Base-by-base conservation (phyloP, 2,888 invertebrate genomes). In the Leptinotarsa peninsularis region DNA sequence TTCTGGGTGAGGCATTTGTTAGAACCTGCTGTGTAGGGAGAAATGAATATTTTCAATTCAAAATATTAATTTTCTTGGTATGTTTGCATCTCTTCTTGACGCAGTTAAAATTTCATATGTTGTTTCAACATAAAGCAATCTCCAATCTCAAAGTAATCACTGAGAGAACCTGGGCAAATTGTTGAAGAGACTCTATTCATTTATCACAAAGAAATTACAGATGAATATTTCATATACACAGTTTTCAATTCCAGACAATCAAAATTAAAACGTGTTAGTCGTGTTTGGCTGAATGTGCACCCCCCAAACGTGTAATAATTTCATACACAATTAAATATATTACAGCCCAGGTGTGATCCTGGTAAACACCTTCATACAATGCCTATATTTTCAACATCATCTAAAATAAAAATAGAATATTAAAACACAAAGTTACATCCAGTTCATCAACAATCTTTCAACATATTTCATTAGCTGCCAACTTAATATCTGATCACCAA, bases 161-260 rank as follows among this genome's bases (percentile, higher is more conserved):
- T 10, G 43, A 43, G 10, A 10, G 43, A 43, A 13, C 43, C 10
- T 43, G 10, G 43, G 43, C 10, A 43, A 43, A 43, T 1, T 43
- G 3, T 43, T 43, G 2, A 10, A 27, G 33, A 33, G 1, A 18
- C 63, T 63, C 33, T 63, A 63, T 17, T 63, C 17, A 63, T 33
- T 63, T 63, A 63, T 63, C 63, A 63, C 63, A 43, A 63, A 63
- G n/a, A 43, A 63, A 63, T 33, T n/a, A 33, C 5, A 43, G 17
- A 3, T 43, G 63, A 3, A 63, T 63, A n/a, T 63, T 4, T n/a
- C n/a, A 33, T 63, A 33, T 63, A 58, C 17, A 58, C 23, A 14
- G 14, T 63, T 33, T 63, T 63, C 17, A 33, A 63, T 15, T 13
- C 15, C 27, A 63, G 43, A 33, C 63, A 43, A 18, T 63, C 15